Evolutionary conservation across 1,140 invertebrate species (phyloP).

Genomic region (Tenebrio molitor): DNA sequence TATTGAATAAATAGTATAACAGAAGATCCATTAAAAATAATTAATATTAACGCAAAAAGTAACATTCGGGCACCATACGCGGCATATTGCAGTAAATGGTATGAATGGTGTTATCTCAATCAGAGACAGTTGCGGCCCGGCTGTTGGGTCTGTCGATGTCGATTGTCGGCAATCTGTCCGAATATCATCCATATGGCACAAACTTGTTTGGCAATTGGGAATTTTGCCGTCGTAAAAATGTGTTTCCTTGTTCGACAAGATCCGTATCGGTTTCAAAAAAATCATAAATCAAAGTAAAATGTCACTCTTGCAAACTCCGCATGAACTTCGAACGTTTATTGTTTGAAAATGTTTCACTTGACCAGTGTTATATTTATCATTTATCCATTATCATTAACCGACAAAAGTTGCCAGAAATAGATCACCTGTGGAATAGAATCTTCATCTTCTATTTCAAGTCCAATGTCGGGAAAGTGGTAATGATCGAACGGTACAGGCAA

Average conservation of each 20-base stretch:
- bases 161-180: constrained; percentile 46
- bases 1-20: constrained; percentile 14
- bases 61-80: constrained; percentile 43
- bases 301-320: no score
- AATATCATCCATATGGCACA: constrained; percentile 45
- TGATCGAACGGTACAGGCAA: no score
- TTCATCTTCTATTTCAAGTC: no score
- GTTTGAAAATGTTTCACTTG: no score
- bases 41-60: constrained; percentile 45
- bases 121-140: constrained; percentile 44
- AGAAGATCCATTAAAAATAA: constrained; percentile 41
- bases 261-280: background rate
- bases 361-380: no score
- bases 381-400: no score
- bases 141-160: constrained; percentile 44
- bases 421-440: no score
- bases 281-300: constrained; percentile 37
- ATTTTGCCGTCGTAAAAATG: constrained; percentile 19
- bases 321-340: no score
- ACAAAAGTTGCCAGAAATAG: no score
- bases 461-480: no score
- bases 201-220: constrained; percentile 33
- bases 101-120: constrained; percentile 46
- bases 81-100: constrained; percentile 45
- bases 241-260: constrained; percentile 11